Percentiles rank a stretch among this genome's conserved stretches.
phyloP scores from a whole-genome alignment of 2,113 vertebrate species.

The Pseudopodoces humilis region DNA sequence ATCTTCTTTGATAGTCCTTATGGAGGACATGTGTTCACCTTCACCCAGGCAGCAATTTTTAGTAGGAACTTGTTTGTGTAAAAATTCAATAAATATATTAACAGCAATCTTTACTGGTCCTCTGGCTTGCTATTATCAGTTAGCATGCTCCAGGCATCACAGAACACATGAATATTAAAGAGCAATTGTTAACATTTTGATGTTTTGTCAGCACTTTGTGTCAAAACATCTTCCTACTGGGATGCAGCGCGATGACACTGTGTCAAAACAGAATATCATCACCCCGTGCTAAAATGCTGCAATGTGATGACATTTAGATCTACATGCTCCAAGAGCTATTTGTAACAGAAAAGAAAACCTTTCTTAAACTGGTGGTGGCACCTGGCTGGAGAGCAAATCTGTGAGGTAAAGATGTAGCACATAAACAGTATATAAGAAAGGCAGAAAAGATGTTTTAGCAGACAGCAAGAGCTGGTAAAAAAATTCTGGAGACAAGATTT shows the following conservation, averaged over 20 bases:
- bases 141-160: conserved; percentile 15
- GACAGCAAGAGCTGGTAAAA: neutral
- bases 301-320: conserved; percentile 8
- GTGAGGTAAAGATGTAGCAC: neutral
- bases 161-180: conserved; percentile 53
- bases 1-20: neutral
- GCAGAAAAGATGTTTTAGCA: neutral
- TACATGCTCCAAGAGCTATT: neutral
- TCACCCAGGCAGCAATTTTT: neutral
- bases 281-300: neutral
- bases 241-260: conserved; percentile 18
- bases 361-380: neutral
- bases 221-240: conserved; percentile 57
- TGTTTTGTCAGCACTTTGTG: conserved; percentile 61
- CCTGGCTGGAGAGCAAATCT: neutral
- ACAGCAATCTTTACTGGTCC: neutral
- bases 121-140: neutral
- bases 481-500: neutral
- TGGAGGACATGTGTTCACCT: neutral
- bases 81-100: neutral
- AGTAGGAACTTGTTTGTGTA: neutral
- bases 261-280: conserved; percentile 60
- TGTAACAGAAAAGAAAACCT: neutral
- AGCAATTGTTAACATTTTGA: conserved; percentile 52
- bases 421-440: neutral